phyloP scores from a whole-genome alignment of 1,140 invertebrate species.

The Drosophila hydei region DNA sequence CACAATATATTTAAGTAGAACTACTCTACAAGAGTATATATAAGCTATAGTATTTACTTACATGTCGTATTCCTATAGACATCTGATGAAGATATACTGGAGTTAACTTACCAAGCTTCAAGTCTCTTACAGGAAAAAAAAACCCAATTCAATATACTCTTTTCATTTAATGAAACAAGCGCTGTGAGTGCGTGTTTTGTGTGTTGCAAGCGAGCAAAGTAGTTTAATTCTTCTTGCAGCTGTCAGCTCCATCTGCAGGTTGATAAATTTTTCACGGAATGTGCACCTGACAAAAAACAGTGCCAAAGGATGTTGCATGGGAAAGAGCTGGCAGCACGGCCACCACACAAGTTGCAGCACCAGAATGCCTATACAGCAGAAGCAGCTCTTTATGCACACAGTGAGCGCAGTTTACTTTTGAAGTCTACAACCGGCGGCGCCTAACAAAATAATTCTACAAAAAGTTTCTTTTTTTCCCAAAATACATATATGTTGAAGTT shows the following conservation, averaged over 20 bases:
- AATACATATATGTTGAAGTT: not conserved
- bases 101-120: too few relatives aligned
- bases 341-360: not conserved
- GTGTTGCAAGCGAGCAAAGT: constrained; percentile 3
- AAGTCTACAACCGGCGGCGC: not conserved
- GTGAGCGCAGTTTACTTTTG: not conserved
- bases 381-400: not conserved
- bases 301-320: constrained; percentile 10
- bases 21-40: too few relatives aligned
- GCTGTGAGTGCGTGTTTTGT: constrained; percentile 1
- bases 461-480: not conserved
- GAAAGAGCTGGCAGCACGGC: not conserved
- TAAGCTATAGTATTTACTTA: too few relatives aligned
- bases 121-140: too few relatives aligned
- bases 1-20: too few relatives aligned
- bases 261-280: constrained; percentile 16
- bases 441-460: constrained; percentile 6
- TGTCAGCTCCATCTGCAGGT: constrained; percentile 19
- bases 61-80: too few relatives aligned
- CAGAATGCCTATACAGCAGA: not conserved
- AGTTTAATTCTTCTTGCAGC: constrained; percentile 12
- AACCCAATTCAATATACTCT: too few relatives aligned
- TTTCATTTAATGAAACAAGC: not conserved
- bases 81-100: too few relatives aligned
- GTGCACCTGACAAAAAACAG: constrained; percentile 16